These are phyloP conservation scores for Brachyopa scutellaris DNA, from an alignment of 2,888 invertebrate species.

Conservation along the genomic window DNA sequence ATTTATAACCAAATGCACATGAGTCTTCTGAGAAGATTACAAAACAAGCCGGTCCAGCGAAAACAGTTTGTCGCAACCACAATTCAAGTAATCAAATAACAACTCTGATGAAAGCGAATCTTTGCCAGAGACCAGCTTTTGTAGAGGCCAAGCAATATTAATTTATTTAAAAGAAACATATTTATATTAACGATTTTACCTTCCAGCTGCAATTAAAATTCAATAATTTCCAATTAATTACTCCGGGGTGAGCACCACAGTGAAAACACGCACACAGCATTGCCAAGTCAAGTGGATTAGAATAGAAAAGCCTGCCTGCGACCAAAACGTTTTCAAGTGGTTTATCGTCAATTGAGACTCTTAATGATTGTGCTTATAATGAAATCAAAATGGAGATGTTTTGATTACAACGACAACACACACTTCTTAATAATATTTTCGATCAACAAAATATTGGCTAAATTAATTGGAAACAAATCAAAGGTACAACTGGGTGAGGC, in stretches of 20 bases:
- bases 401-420: constrained; percentile 13
- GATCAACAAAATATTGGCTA: not conserved
- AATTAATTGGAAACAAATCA: not conserved
- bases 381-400: constrained; percentile 48
- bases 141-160: not conserved
- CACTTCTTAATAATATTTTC: not conserved
- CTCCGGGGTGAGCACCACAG: not conserved
- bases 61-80: no score
- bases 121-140: not conserved
- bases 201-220: constrained; percentile 20
- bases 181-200: constrained; percentile 7
- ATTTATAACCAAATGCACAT: no score
- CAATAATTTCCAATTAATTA: constrained; percentile 27
- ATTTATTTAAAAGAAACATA: constrained; percentile 3
- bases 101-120: not conserved
- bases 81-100: no score
- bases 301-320: not conserved
- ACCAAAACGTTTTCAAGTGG: constrained; percentile 30
- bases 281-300: not conserved
- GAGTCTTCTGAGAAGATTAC: no score
- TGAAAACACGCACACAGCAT: not conserved
- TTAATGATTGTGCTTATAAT: constrained; percentile 32
- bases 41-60: no score
- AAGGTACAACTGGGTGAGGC: constrained; percentile 3
- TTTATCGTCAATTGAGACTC: constrained; percentile 40